Percentiles rank a stretch among this genome's conserved stretches.
Conservation (phyloP, 2,888 invertebrate genomes). For the Halocaridina rubra region DNA sequence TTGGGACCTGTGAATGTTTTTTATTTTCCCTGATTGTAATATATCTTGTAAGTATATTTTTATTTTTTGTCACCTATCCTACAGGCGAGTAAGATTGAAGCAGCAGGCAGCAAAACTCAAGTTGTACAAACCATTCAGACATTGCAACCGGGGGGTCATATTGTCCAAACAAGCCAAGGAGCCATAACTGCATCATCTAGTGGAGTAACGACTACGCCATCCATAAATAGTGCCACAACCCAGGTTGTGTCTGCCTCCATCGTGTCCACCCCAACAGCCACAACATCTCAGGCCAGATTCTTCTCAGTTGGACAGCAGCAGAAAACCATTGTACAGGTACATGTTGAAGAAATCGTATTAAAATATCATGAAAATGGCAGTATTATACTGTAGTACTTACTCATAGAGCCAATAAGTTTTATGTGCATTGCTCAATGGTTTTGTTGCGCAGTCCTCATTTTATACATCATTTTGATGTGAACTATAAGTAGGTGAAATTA, state of each 20-base stretch:
- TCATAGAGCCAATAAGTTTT: too few species aligned
- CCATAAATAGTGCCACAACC: slow-evolving; percentile 10
- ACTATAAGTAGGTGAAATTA: too few species aligned
- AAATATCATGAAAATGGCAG: too few species aligned
- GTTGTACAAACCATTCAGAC: slow-evolving; percentile 51
- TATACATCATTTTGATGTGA: too few species aligned
- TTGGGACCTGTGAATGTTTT: background rate
- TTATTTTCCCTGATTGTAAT: too few species aligned
- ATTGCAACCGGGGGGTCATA: slow-evolving; percentile 23
- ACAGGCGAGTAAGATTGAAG: slow-evolving; percentile 45
- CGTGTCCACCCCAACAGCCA: slow-evolving; percentile 4
- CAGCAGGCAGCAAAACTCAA: slow-evolving; percentile 26
- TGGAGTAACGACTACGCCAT: background rate
- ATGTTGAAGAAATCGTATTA: too few species aligned
- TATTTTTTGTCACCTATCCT: background rate
- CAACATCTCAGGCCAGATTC: slow-evolving; percentile 36
- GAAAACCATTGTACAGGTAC: slow-evolving; percentile 42
- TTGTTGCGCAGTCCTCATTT: too few species aligned
- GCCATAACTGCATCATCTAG: slow-evolving; percentile 4
- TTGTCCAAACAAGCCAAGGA: slow-evolving; percentile 15
- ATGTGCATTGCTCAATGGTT: too few species aligned
- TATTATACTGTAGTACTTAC: too few species aligned
- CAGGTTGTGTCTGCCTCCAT: slow-evolving; percentile 9
- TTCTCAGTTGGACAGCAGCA: slow-evolving; percentile 47
- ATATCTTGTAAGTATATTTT: background rate